These are phyloP conservation scores for Leptodactylus fuscus DNA, from an alignment of 2,113 vertebrate species.

Conservation along the genomic window DNA sequence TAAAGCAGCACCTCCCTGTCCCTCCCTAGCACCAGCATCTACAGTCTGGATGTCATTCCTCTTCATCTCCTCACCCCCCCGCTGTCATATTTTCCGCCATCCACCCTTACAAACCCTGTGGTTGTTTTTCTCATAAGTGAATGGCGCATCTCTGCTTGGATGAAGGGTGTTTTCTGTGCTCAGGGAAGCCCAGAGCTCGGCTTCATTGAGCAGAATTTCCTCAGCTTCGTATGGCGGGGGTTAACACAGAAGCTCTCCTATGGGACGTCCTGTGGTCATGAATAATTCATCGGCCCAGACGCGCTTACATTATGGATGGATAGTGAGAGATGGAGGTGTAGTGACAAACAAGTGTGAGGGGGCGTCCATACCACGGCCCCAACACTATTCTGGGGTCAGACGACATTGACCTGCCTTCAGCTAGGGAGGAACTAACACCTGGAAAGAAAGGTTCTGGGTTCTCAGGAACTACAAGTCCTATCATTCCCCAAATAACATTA, in stretches of 20 bases:
- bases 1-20: not conserved
- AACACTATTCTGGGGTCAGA: not conserved
- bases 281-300: conserved; percentile 47
- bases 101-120: not conserved
- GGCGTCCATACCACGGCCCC: not conserved
- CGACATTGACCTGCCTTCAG: not conserved
- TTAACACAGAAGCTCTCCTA: conserved; percentile 41
- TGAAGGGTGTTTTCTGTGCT: not conserved
- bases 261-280: conserved; percentile 26
- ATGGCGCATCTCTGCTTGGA: not conserved
- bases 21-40: not conserved
- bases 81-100: not conserved
- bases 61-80: not conserved
- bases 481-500: not conserved
- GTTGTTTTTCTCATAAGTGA: not conserved
- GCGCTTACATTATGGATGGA: conserved; percentile 41
- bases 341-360: conserved; percentile 12
- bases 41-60: not conserved
- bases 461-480: not conserved
- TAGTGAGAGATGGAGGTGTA: conserved; percentile 39
- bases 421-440: not conserved
- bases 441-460: not conserved
- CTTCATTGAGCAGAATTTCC: not conserved
- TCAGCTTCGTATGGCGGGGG: conserved; percentile 14
- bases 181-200: not conserved